Evolutionary conservation across 2,797 vertebrate species (phyloP), one percentile per base, ranked within the genome.

Genomic region (Dendrocincla tyrannina): DNA sequence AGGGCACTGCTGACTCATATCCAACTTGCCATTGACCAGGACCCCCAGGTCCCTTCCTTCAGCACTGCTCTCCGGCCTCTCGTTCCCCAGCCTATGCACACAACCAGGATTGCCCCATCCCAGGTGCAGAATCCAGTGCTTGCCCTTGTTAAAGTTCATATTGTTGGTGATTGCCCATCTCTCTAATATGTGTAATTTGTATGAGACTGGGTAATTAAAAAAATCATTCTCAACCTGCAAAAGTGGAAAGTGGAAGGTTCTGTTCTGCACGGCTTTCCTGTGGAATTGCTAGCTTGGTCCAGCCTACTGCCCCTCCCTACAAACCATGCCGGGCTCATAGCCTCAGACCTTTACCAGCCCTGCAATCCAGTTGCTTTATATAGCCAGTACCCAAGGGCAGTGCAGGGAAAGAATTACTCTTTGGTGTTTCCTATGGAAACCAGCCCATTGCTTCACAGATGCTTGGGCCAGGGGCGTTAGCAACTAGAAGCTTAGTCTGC

Each of bases 51-150:
- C 20, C 30, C 41, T 68, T 75, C 33, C 41, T 47, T 6, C 4
- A 13, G 32, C 5, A 3, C 41, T 82, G 22, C 25, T 75, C 69
- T 23, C 30, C 47, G 60, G 30, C 49, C 42, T 76, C 13, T 25
- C 42, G 28, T 25, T 76, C 18, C 69, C n/a, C 49, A 55, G 9
- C 3, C 27, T 62, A 7, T 8, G 7, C 44, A 35, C n/a, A 7
- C 12, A 56, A 1, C 35, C 49, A 68, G 55, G 27, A 13, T 3
- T 75, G 55, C 18, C 0, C 18, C 13, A 42, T 4, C 5, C 35
- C 27, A 4, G 19, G 13, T 10, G 13, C 42, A 63, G 0, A 37
- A 56, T 25, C 7, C 0, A 0, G 0, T 28, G 15, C 0, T n/a
- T 56, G 13, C 9, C 32, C 16, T 8, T 37, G 32, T 1, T 69